phyloP scores from a whole-genome alignment of 2,888 invertebrate species.

The Bedellia somnulentella region DNA sequence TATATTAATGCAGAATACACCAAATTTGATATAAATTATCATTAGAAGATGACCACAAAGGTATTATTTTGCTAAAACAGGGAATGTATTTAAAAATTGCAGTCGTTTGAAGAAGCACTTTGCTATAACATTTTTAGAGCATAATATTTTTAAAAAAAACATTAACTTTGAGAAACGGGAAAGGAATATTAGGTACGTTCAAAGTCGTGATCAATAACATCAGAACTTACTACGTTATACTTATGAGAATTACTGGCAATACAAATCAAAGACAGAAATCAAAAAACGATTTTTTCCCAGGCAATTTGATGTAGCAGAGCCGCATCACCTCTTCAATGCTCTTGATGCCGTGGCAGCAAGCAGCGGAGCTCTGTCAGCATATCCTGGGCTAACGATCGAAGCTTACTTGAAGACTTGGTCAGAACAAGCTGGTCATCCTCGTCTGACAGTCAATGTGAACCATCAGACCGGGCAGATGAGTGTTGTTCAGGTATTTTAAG shows the following conservation, averaged over 20 bases:
- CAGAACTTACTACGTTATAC: too few species aligned
- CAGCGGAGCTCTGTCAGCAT: slow-evolving; percentile 23
- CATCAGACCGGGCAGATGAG: slow-evolving; percentile 29
- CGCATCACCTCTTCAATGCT: slow-evolving; percentile 49
- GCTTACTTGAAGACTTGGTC: slow-evolving; percentile 64
- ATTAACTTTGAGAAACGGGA: too few species aligned
- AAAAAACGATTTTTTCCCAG: slow-evolving; percentile 16
- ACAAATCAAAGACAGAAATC: not conserved
- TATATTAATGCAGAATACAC: too few species aligned
- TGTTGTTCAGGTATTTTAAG: slow-evolving; percentile 34
- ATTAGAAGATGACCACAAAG: too few species aligned
- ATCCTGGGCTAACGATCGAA: slow-evolving; percentile 28
- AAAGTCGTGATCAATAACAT: too few species aligned
- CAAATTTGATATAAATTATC: too few species aligned
- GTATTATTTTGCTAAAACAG: too few species aligned
- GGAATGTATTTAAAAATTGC: not conserved
- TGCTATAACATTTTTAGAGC: not conserved
- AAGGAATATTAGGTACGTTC: too few species aligned
- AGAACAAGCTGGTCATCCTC: slow-evolving; percentile 62
- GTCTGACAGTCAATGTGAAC: slow-evolving; percentile 49
- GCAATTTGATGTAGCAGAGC: slow-evolving; percentile 39
- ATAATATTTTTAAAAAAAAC: not conserved
- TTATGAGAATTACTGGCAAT: too few species aligned
- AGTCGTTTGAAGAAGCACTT: not conserved
- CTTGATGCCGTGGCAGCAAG: slow-evolving; percentile 34